These are phyloP conservation scores for Mobula hypostoma DNA, from an alignment of 2,113 vertebrate species.

Conservation along the genomic window DNA sequence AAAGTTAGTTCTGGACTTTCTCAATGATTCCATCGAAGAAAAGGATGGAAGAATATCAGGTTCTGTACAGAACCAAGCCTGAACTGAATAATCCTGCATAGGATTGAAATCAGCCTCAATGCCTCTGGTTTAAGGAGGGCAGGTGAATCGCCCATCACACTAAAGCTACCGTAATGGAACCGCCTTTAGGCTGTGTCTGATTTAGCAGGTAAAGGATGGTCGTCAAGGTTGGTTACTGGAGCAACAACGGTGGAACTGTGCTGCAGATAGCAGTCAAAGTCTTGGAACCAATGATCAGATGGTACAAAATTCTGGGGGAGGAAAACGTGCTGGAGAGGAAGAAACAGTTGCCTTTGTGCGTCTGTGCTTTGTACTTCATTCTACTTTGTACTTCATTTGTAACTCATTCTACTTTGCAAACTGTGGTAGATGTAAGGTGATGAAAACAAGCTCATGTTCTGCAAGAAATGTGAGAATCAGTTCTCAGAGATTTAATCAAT, in stretches of 20 bases:
- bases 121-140: neutral
- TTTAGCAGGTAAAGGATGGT: neutral
- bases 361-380: neutral
- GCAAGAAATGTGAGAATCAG: neutral
- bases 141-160: neutral
- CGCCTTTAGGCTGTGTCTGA: neutral
- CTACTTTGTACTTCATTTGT: neutral
- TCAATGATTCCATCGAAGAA: neutral
- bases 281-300: neutral
- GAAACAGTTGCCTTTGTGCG: neutral
- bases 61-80: neutral
- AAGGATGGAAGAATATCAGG: neutral
- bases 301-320: neutral
- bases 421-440: neutral
- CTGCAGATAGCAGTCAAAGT: neutral
- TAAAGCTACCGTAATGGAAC: neutral
- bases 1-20: too few relatives aligned
- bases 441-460: constrained; percentile 2
- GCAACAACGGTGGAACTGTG: neutral
- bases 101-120: neutral
- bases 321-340: neutral
- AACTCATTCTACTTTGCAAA: neutral
- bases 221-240: neutral
- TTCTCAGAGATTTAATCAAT: constrained; percentile 25
- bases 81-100: neutral